Evolutionary conservation across 92 coral and sea anemone species (phyloP), one percentile per base, ranked within the genome.

Genomic region (Palythoa grandis): DNA sequence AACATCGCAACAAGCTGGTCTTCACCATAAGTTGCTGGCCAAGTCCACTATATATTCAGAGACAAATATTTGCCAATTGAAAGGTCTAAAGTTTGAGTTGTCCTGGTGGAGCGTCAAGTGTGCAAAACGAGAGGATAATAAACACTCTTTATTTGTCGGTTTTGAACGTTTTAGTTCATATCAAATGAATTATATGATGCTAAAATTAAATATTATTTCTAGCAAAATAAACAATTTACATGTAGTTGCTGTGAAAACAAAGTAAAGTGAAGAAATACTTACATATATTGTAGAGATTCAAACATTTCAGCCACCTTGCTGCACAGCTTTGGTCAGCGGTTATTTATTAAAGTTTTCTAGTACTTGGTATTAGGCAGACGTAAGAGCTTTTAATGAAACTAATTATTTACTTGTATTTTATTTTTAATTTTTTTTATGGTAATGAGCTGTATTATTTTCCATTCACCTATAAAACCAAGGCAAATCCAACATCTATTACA

Each of bases 1-100:
- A 86, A 76, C 68, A 86, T 52, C 43, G 76, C 79, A 65, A 86
- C 24, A 48, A 86, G n/a, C 38, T 86, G 79, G 53, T 57, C 38
- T 43, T 86, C 71, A 79, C 78, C 85, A 38, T 52, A 73, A 17
- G 38, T 53, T 48, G 60, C 37, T 74, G 56, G 50, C 78, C 37
- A 74, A 52, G 50, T 74, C 58, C 58, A 74, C 19, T 43, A 58
- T 20, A 74, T 19, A n/a, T n/a, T n/a, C n/a, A n/a, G n/a, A n/a
- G n/a, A n/a, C n/a, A n/a, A n/a, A n/a, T n/a, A n/a, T n/a, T n/a
- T n/a, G n/a, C n/a, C n/a, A n/a, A n/a, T n/a, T n/a, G n/a, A n/a
- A n/a, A n/a, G n/a, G n/a, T n/a, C n/a, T n/a, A n/a, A n/a, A n/a
- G n/a, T n/a, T n/a, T n/a, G n/a, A n/a, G n/a, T n/a, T n/a, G n/a